Percentiles rank a stretch among this genome's conserved stretches.
These are phyloP conservation scores for Plemyria rubiginata DNA, from an alignment of 2,888 invertebrate species.

Conservation along the genomic window DNA sequence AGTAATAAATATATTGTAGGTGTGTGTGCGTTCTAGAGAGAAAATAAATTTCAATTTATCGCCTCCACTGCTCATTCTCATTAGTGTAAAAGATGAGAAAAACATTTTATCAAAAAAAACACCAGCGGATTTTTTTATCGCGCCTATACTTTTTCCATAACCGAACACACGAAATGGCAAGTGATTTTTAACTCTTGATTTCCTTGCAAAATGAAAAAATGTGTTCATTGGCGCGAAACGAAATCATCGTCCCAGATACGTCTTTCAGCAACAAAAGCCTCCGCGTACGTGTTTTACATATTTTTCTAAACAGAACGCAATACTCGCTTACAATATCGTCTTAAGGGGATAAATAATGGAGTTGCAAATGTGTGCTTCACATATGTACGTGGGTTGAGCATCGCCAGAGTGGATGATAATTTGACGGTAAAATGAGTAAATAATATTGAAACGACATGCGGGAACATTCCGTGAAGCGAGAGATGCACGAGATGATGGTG, in stretches of 20 bases:
- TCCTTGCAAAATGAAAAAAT: constrained; percentile 71
- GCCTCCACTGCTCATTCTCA: constrained; percentile 68
- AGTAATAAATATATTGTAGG: constrained; percentile 70
- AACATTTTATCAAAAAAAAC: constrained; percentile 66
- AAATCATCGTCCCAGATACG: constrained; percentile 76
- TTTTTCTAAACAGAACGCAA: constrained; percentile 70
- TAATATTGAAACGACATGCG: constrained; percentile 42
- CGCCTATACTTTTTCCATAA: constrained; percentile 57
- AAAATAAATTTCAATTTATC: constrained; percentile 77
- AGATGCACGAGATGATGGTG: constrained; percentile 32
- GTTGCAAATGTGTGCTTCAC: constrained; percentile 65
- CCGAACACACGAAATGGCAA: constrained; percentile 62
- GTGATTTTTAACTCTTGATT: constrained; percentile 70
- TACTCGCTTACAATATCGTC: constrained; percentile 67
- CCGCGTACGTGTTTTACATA: constrained; percentile 73
- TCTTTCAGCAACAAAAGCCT: constrained; percentile 74
- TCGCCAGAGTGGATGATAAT: constrained; percentile 58
- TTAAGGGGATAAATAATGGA: constrained; percentile 73
- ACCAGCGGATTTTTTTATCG: constrained; percentile 62
- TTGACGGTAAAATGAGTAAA: constrained; percentile 53
- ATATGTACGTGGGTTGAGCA: constrained; percentile 56
- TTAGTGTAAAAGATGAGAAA: constrained; percentile 68
- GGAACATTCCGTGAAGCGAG: constrained; percentile 27
- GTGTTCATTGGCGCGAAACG: constrained; percentile 75
- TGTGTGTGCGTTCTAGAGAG: constrained; percentile 54